Evolutionary conservation across 2,888 invertebrate genomes (phyloP).

Genomic region (Glaucopsyche alexis): DNA sequence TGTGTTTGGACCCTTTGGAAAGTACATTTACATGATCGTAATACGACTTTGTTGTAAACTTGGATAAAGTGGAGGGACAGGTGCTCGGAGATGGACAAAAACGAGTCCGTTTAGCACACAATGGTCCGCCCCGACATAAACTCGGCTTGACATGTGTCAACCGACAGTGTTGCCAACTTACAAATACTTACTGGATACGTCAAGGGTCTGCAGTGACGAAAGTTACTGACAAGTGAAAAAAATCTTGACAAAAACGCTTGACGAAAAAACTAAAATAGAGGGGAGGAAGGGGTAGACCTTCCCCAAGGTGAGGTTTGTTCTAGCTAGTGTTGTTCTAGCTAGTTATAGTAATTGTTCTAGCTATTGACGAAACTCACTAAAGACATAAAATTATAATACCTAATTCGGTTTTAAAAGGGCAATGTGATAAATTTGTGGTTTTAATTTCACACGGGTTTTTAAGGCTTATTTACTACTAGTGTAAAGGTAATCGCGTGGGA

Average conservation of each 20-base stretch:
- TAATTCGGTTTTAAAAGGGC: not conserved
- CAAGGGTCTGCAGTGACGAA: not conserved
- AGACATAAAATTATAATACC: no score
- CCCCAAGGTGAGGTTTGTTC: no score
- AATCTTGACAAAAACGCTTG: no score
- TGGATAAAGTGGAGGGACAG: not conserved
- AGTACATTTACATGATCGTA: not conserved
- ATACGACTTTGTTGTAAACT: constrained; percentile 5
- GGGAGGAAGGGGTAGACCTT: no score
- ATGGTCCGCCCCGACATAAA: constrained; percentile 9
- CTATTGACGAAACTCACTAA: no score
- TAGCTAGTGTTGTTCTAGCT: no score
- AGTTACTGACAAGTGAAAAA: not conserved
- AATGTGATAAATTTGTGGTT: not conserved
- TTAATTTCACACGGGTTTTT: not conserved
- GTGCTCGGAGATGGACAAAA: not conserved
- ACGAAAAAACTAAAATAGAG: not conserved
- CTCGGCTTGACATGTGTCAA: not conserved
- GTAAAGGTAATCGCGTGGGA: not conserved
- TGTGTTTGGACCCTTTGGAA: not conserved
- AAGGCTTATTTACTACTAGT: not conserved
- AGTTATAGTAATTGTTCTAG: no score
- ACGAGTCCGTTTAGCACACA: constrained; percentile 17
- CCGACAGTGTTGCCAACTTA: not conserved
- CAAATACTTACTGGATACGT: not conserved